Evolutionary conservation across 92 coral and sea anemone genomes (phyloP).

Genomic region (Epizoanthus scotinus): DNA sequence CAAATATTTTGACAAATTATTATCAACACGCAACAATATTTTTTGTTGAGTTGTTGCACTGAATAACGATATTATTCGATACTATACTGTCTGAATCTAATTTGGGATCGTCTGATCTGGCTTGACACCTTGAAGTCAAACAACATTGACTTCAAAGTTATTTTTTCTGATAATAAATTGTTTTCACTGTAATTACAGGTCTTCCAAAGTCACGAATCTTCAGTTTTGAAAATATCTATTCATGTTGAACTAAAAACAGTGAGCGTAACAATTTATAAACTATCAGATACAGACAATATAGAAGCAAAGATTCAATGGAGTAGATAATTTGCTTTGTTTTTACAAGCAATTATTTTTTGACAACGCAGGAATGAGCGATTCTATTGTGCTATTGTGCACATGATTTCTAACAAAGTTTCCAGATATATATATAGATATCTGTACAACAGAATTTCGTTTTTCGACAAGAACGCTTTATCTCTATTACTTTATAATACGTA

Average conservation of each 20-base stretch:
- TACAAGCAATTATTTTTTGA: constrained; percentile 18
- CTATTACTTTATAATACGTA: neutral
- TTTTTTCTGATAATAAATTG: too few species aligned
- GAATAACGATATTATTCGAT: too few species aligned
- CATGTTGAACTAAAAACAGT: neutral
- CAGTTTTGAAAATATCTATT: too few species aligned
- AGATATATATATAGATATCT: neutral
- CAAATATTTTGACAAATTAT: too few species aligned
- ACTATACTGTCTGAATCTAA: too few species aligned
- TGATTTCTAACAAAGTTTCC: neutral
- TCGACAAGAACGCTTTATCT: neutral
- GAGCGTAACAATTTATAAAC: constrained; percentile 5
- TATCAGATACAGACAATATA: neutral
- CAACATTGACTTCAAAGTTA: too few species aligned
- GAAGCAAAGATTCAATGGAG: constrained; percentile 48
- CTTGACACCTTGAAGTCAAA: too few species aligned
- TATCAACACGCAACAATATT: too few species aligned
- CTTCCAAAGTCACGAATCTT: too few species aligned
- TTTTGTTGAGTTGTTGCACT: too few species aligned
- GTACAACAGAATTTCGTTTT: neutral
- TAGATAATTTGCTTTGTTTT: constrained; percentile 55
- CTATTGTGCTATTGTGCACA: neutral
- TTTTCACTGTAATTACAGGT: too few species aligned
- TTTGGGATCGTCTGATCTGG: too few species aligned
- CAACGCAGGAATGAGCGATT: constrained; percentile 52